Evolutionary conservation across 2,113 vertebrate species (phyloP).

Genomic region (Rhinoderma darwinii): DNA sequence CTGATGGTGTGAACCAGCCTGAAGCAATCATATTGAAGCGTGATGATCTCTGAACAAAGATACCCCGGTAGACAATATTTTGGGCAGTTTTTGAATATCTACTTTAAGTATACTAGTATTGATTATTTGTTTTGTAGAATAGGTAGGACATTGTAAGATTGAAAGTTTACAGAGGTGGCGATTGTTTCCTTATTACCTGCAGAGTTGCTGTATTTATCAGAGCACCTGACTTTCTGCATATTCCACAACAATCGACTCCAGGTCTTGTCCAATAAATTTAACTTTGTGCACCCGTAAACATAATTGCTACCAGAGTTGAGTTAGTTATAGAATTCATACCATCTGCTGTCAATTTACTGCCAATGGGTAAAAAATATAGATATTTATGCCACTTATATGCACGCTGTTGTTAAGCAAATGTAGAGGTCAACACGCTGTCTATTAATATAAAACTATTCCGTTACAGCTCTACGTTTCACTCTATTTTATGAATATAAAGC

Average conservation of each 20-base stretch:
- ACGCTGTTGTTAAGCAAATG: neutral
- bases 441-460: neutral
- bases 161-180: too few relatives aligned
- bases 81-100: too few relatives aligned
- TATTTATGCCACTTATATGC: neutral
- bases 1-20: too few relatives aligned
- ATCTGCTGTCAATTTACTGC: neutral
- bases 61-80: too few relatives aligned
- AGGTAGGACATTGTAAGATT: too few relatives aligned
- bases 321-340: conserved; percentile 6
- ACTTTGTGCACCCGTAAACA: neutral
- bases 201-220: too few relatives aligned
- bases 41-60: too few relatives aligned
- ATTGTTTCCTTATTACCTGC: too few relatives aligned
- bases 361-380: neutral
- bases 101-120: too few relatives aligned
- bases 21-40: too few relatives aligned
- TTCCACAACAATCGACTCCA: neutral
- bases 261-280: neutral
- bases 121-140: too few relatives aligned
- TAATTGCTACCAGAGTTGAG: neutral
- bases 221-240: neutral
- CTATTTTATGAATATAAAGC: neutral
- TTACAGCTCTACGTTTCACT: neutral
- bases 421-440: neutral